Conservation (phyloP, 2,888 invertebrate genomes). For the Chorisops tibialis region DNA sequence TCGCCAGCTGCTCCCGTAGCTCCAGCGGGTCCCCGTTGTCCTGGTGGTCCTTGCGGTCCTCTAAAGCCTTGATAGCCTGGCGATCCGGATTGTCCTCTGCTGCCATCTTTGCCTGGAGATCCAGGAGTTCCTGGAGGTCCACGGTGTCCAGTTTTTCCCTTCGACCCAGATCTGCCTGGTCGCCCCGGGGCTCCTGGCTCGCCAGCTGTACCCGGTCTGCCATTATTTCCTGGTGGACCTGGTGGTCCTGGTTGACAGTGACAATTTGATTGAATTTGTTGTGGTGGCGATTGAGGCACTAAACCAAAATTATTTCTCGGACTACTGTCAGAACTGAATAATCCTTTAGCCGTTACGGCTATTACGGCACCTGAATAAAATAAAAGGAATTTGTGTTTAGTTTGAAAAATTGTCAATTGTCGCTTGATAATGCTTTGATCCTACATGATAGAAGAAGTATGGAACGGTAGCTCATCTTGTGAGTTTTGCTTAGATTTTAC, state of each 20-base stretch:
- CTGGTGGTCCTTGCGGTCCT: slow-evolving; percentile 21
- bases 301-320: slow-evolving; percentile 5
- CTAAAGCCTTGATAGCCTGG: slow-evolving; percentile 21
- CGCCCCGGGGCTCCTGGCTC: slow-evolving; percentile 1
- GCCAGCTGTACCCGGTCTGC: neutral
- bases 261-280: neutral
- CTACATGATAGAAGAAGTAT: slow-evolving; percentile 21
- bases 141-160: slow-evolving; percentile 3
- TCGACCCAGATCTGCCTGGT: slow-evolving; percentile 6
- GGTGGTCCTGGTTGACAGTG: slow-evolving; percentile 11
- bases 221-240: neutral
- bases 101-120: slow-evolving; percentile 15
- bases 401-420: neutral
- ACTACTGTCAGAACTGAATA: neutral
- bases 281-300: neutral
- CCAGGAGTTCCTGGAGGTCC: slow-evolving; percentile 19
- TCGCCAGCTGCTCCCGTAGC: slow-evolving; percentile 4
- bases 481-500: neutral
- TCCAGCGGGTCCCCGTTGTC: slow-evolving; percentile 7
- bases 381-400: no score
- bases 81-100: slow-evolving; percentile 8
- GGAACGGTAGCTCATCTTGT: slow-evolving; percentile 16
- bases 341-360: slow-evolving; percentile 16
- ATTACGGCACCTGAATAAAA: neutral
- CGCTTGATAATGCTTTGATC: neutral